Conservation (phyloP, 2,797 vertebrate species). For the Acropternis orthonyx region DNA sequence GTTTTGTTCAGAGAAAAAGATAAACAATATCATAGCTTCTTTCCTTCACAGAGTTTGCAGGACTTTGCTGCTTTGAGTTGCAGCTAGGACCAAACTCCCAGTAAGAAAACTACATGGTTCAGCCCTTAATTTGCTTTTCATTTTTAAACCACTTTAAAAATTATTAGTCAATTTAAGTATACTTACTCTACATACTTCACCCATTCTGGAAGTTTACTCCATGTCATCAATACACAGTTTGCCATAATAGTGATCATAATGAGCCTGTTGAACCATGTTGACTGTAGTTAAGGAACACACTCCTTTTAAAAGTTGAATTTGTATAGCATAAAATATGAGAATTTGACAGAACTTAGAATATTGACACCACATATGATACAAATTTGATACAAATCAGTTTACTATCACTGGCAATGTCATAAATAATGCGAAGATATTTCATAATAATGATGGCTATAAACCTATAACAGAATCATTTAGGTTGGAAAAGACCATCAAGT, state of each 20-base stretch:
- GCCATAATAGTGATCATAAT: conserved; percentile 98
- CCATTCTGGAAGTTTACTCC: conserved; percentile 76
- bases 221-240: conserved; percentile 95
- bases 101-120: neutral
- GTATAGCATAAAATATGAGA: neutral
- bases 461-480: neutral
- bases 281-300: conserved; percentile 82
- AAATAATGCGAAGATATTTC: neutral
- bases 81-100: neutral
- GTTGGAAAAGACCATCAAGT: neutral
- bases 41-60: neutral
- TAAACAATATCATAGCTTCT: neutral
- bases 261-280: conserved; percentile 88
- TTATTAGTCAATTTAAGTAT: neutral
- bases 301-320: neutral
- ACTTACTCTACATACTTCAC: conserved; percentile 93
- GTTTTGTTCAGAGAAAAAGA: neutral
- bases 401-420: neutral
- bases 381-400: neutral
- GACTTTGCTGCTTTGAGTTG: neutral
- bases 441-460: neutral
- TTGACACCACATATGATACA: neutral
- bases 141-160: neutral
- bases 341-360: neutral
- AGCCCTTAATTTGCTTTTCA: neutral